Conservation (phyloP, 2,888 invertebrate genomes). For the Resseliella maxima region DNA sequence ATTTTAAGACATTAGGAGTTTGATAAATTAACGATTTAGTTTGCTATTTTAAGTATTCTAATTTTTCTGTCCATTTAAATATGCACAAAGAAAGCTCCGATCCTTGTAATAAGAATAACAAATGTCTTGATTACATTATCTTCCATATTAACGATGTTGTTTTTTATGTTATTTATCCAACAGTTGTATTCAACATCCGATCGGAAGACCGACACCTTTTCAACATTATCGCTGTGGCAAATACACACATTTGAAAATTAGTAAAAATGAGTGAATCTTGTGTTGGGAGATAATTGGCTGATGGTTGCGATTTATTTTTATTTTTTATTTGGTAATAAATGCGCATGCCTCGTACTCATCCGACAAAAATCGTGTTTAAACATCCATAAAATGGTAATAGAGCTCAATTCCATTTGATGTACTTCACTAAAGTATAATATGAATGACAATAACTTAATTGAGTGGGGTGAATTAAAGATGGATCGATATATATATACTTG, state of each 20-base stretch:
- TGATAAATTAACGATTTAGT: not conserved
- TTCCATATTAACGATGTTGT: not conserved
- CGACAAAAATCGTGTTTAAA: not conserved
- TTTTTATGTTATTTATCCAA: not conserved
- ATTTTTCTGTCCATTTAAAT: not conserved
- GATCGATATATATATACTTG: not conserved
- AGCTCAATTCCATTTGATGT: conserved; percentile 13
- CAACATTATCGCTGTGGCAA: not conserved
- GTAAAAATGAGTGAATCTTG: not conserved
- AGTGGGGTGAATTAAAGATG: not conserved
- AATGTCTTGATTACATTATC: not conserved
- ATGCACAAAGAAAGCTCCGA: not conserved
- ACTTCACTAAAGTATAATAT: not conserved
- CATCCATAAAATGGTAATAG: conserved; percentile 34
- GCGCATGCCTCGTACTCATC: not conserved
- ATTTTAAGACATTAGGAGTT: not conserved
- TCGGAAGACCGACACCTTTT: conserved; percentile 25
- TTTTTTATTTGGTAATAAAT: not conserved
- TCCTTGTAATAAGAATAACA: not conserved
- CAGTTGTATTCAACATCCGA: not conserved
- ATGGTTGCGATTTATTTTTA: not conserved
- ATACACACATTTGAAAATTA: not conserved
- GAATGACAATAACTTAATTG: conserved; percentile 21
- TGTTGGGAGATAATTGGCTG: conserved; percentile 22
- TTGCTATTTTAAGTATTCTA: not conserved